Base-by-base conservation (phyloP, 2,797 vertebrate species). In the Mergus octosetaceus region DNA sequence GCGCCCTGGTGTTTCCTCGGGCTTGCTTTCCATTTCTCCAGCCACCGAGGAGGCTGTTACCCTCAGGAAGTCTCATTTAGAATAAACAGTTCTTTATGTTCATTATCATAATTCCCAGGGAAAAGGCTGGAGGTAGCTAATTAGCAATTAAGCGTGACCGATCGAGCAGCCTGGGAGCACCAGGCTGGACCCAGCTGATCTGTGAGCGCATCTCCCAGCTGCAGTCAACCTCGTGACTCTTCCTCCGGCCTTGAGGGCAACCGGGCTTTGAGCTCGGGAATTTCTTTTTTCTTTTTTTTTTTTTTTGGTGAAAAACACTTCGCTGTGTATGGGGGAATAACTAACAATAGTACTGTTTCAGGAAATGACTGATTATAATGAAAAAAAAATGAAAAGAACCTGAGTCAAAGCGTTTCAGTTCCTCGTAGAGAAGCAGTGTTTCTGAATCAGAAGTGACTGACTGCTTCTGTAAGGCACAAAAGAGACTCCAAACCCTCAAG, bases 11-110 rank as follows among this genome's bases (percentile, higher is more conserved):
- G 85, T 92, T 96, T 96, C 85, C 94, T 95, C 32, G 24, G 69
- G 82, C 94, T 96, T 95, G 87, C 94, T 95, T 97, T 97, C 90
- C 91, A 95, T 94, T 85, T 93, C 90, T 84, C 71, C 89, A 93
- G 90, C 84, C 93, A 95, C 92, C 6, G 19, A 96, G 85, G 74
- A 97, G 94, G 90, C 85, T 94, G 73, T 95, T 96, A 92, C 83
- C 88, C 94, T 96, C 34, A 28, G 87, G 95, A 96, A 85, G 90
- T 85, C 79, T 93, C 72, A 75, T 91, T 90, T 96, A 91, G 84
- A 94, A 94, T 97, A 97, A 97, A 97, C 85, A 96, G 76, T 87
- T 91, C 81, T 93, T 95, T 85, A 71, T 85, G 87, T 82, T 74
- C 73, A 79, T 91, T 88, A 91, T 74, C 32, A 12, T 71, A 81